Base-by-base conservation (phyloP, 2,797 vertebrate species). In the Brachymystax lenok region DNA sequence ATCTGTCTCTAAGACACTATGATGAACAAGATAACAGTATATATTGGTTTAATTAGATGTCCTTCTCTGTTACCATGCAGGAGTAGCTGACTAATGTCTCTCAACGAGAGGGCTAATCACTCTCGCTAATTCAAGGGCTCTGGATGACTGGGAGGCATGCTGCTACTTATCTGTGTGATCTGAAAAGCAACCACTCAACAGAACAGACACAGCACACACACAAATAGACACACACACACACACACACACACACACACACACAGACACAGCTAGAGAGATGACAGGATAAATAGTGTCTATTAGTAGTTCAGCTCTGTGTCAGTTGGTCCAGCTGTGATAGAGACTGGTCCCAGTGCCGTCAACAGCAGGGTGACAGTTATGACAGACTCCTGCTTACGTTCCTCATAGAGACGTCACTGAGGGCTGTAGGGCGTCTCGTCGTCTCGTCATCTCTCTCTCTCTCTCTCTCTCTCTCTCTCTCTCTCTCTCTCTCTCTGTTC, bases 11-110 rank as follows among this genome's bases (percentile, higher is more conserved):
- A 71, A 27, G 40, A 4, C 27, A n/a, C 28, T 2, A 30, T 30
- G 72, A 73, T 73, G 54, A 61, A 56, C 72, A 35, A 21, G 71
- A 59, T 61, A 21, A 35, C 54, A 61, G n/a, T n/a, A 35, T 35
- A 14, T 63, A 56, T 73, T 73, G 0, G 16, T 52, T 10, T 35
- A 40, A 73, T 24, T 24, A 73, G 6, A n/a, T n/a, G 54, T 59
- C 70, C 51, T 28, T 61, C 54, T 35, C 4, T 33, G 21, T 73
- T 35, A 59, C 52, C 54, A 61, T 7, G 27, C 28, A 40, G 33
- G 35, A 40, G 54, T 21, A 30, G 19, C 30, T 61, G 56, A 30
- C 56, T 73, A 24, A 73, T 73, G 59, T 40, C 19, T 59, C 16
- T 73, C 30, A 35, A 12, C 59, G 54, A n/a, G 30, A 16, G 52